phyloP scores from a whole-genome alignment of 1,140 invertebrate species.

The Anoplolepis gracilipes region DNA sequence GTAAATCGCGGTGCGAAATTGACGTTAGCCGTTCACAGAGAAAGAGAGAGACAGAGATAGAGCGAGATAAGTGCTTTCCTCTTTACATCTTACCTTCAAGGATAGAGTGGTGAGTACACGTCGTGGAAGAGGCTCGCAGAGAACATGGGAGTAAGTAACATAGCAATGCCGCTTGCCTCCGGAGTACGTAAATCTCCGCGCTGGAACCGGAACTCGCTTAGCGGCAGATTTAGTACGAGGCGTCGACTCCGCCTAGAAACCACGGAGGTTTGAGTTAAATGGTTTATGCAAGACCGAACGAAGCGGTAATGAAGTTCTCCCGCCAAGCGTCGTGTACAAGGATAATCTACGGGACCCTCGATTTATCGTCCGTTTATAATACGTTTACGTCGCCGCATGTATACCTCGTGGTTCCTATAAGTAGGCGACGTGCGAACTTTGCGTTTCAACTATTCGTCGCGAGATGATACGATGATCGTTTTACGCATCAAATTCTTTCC shows the following conservation, averaged over 20 bases:
- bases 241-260: conserved; percentile 83
- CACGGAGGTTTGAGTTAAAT: conserved; percentile 85
- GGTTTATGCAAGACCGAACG: conserved; percentile 85
- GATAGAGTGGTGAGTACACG: conserved; percentile 60
- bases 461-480: conserved; percentile 19
- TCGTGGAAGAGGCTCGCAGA: conserved; percentile 50
- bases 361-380: conserved; percentile 85
- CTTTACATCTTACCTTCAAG: conserved; percentile 39
- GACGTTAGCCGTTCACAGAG: conserved; percentile 32
- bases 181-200: conserved; percentile 80
- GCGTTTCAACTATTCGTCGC: conserved; percentile 52
- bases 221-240: conserved; percentile 83
- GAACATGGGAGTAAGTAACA: conserved; percentile 68
- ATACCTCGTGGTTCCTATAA: conserved; percentile 46
- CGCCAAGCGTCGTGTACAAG: conserved; percentile 75
- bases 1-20: conserved; percentile 57
- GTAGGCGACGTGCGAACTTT: conserved; percentile 1
- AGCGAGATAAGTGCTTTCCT: conserved; percentile 23
- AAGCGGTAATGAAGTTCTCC: conserved; percentile 85
- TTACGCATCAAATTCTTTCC: conserved; percentile 21
- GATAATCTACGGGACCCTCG: conserved; percentile 82
- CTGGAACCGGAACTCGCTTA: conserved; percentile 82
- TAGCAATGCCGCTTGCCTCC: conserved; percentile 69
- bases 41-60: conserved; percentile 18
- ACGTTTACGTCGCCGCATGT: conserved; percentile 72